Evolutionary conservation across 2,797 vertebrate genomes (phyloP).

Genomic region (Muraenolepis orangiensis): DNA sequence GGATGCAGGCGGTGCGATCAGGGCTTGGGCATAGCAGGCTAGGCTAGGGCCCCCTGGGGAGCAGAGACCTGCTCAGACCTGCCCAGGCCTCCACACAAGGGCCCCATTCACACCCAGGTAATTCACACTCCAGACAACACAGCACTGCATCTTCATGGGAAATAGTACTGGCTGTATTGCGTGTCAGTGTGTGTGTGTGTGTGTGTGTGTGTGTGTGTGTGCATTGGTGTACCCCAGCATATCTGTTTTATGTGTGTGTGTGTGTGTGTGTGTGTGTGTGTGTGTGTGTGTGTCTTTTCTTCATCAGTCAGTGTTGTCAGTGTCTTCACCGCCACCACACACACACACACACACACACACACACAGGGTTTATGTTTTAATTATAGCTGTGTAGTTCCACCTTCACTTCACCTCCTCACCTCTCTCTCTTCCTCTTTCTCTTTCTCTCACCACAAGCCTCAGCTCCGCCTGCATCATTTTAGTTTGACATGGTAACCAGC

Average conservation of each 20-base stretch:
- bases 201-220: background rate
- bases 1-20: background rate
- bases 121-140: background rate
- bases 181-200: background rate
- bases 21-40: background rate
- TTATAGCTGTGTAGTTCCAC: background rate
- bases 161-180: background rate
- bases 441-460: too few species aligned
- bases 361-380: background rate
- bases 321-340: background rate
- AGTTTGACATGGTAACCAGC: background rate
- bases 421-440: background rate
- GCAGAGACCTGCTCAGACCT: conserved; percentile 1
- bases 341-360: background rate
- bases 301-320: background rate
- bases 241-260: too few species aligned
- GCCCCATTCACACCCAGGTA: background rate
- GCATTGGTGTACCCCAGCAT: too few species aligned
- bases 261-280: too few species aligned
- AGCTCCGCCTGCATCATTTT: background rate
- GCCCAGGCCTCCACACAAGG: conserved; percentile 6
- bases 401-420: background rate
- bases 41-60: background rate
- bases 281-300: background rate
- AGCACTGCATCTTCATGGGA: background rate